phyloP scores from a whole-genome alignment of 92 coral and sea anemone genomes.

The Phenganax stokvisi region DNA sequence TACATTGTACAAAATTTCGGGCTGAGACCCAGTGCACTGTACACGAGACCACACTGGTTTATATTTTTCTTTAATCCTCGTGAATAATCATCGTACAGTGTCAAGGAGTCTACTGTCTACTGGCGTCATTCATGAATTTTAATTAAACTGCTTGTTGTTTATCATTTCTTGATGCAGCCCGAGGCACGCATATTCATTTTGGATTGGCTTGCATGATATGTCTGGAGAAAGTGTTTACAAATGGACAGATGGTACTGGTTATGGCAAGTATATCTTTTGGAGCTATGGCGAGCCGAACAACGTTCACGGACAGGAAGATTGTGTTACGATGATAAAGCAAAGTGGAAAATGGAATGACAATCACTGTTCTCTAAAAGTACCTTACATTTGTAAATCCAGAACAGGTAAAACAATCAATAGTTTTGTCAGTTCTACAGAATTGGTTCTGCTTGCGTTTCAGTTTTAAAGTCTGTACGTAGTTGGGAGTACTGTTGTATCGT shows the following conservation, averaged over 20 bases:
- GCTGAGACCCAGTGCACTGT: no score
- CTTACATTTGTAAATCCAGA: slow-evolving; percentile 70
- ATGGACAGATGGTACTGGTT: slow-evolving; percentile 73
- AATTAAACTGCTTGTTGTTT: background rate
- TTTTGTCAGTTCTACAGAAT: background rate
- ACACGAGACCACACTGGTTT: no score
- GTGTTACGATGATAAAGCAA: slow-evolving; percentile 50
- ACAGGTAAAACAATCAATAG: slow-evolving; percentile 49
- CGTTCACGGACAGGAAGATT: slow-evolving; percentile 73
- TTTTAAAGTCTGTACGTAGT: slow-evolving; percentile 44
- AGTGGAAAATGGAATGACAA: slow-evolving; percentile 83
- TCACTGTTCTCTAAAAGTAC: slow-evolving; percentile 53
- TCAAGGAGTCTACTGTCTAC: no score
- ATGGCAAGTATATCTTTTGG: slow-evolving; percentile 24
- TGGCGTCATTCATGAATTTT: background rate
- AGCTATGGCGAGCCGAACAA: slow-evolving; percentile 64
- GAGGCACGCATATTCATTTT: slow-evolving; percentile 15
- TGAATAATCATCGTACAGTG: no score
- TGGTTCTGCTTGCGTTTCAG: background rate
- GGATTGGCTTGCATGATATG: slow-evolving; percentile 84
- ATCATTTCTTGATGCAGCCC: background rate
- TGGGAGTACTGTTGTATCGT: slow-evolving; percentile 56
- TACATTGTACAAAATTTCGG: no score
- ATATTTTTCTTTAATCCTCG: no score
- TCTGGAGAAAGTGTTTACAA: slow-evolving; percentile 62